Base-by-base conservation (phyloP, 2,888 invertebrate species). In the Brenthis hecate region DNA sequence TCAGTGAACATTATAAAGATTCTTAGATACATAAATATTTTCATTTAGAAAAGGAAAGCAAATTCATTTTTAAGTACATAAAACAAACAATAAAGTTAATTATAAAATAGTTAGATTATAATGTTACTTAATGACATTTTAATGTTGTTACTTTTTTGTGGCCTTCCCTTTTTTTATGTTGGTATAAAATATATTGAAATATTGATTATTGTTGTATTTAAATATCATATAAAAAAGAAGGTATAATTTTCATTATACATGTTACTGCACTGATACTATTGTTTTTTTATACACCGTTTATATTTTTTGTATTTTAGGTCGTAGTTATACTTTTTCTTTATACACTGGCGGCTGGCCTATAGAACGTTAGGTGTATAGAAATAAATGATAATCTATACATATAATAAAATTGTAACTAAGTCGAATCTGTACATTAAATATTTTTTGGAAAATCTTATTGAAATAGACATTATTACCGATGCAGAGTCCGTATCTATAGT, bases 131-230 rank as follows among this genome's bases (percentile, higher is more conserved):
- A 43, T 43, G 14, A 51, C 6, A 56, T 16, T 60, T 60, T 23
- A 53, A 54, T 58, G 66, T 69, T 62, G 62, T 69, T 62, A 62
- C 19, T 28, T 57, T 72, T 65, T 62, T 56, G 72, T 72, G 72
- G 72, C 72, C 72, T 72, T 72, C 56, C 56, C 60, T 55, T 60
- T 60, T 43, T 58, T 62, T 63, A 58, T 47, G 14, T 47, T 63
- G 65, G 47, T 69, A 19, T 68, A 65, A 61, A 64, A 56, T 56
- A 51, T 48, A 43, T 43, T 11, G 2, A 61, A 6, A n/a, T 6
- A 28, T 53, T 62, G 32, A 36, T 53, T n/a, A 54, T 28, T 47
- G 58, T 28, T 58, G 47, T 60, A 60, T 60, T 48, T 23, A 50
- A 60, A 48, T 28, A 5, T 47, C 47, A 48, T n/a, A 28, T 60